Conservation (phyloP, 2,113 vertebrate genomes). For the Thamnophis sirtalis region DNA sequence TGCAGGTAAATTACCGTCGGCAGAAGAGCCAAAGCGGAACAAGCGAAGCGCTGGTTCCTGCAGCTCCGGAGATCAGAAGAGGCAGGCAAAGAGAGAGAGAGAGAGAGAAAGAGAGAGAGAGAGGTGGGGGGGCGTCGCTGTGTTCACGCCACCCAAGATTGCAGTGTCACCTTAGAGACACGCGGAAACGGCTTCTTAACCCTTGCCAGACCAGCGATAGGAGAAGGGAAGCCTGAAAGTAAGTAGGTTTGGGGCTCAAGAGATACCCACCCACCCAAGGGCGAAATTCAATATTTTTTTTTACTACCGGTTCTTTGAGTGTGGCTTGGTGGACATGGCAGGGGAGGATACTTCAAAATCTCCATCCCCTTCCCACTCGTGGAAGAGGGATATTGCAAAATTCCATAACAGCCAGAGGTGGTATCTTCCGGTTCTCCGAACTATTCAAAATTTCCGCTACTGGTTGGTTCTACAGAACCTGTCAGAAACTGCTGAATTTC, state of each 20-base stretch:
- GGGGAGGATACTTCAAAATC: no score
- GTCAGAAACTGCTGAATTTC: no score
- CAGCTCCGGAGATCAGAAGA: conserved; percentile 44
- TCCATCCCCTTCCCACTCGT: no score
- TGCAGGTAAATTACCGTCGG: neutral
- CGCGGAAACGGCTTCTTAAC: conserved; percentile 54
- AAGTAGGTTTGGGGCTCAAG: neutral
- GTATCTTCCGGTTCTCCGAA: no score
- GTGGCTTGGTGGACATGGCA: no score
- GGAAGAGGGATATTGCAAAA: no score
- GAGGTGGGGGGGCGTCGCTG: conserved; percentile 36
- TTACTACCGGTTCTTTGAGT: no score
- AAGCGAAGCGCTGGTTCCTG: conserved; percentile 17
- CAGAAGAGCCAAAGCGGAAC: neutral
- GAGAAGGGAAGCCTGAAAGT: neutral
- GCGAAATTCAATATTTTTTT: no score
- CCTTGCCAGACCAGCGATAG: neutral
- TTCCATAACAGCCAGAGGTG: no score
- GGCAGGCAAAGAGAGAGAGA: neutral
- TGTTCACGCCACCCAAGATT: conserved; percentile 27
- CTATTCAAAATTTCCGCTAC: no score
- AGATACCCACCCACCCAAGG: neutral
- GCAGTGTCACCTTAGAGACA: conserved; percentile 66
- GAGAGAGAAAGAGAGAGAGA: no score
- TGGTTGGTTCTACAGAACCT: no score